Conservation (phyloP, 2,113 vertebrate species). For the Cariama cristata region DNA sequence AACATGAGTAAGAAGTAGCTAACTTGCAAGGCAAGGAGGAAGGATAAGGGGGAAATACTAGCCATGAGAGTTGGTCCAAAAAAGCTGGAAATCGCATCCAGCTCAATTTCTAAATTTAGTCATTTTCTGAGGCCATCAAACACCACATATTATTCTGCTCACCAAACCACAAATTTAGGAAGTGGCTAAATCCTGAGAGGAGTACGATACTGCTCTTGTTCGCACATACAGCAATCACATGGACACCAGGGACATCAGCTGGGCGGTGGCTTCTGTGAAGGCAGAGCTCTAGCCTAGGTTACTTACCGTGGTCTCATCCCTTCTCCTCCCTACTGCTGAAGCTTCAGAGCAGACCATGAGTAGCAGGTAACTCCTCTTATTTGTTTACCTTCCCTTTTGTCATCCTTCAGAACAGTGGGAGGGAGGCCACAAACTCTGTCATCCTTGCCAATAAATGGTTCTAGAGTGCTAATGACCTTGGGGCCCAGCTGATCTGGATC, state of each 20-base stretch:
- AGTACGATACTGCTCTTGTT: not conserved
- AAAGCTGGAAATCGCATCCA: not conserved
- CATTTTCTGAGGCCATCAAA: not conserved
- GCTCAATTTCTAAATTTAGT: constrained; percentile 22
- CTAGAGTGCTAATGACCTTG: not conserved
- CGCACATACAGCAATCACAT: not conserved
- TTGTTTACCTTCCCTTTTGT: not conserved
- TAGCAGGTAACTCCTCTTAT: not conserved
- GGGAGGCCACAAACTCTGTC: not conserved
- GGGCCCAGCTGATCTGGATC: not conserved
- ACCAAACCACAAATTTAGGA: constrained; percentile 49
- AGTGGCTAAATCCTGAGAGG: constrained; percentile 41
- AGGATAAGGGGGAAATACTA: not conserved
- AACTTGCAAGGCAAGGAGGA: not conserved
- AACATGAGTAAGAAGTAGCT: not conserved
- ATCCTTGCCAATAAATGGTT: not conserved
- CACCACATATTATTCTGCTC: not conserved
- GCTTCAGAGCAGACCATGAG: not conserved
- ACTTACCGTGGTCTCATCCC: not conserved
- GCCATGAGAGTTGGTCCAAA: not conserved
- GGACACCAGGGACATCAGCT: not conserved
- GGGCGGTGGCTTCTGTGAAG: not conserved
- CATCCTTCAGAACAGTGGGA: not conserved
- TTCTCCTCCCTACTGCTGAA: not conserved
- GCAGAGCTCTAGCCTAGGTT: not conserved